Evolutionary conservation across 2,113 vertebrate genomes (phyloP).

Genomic region (Sphyrna mokarran): DNA sequence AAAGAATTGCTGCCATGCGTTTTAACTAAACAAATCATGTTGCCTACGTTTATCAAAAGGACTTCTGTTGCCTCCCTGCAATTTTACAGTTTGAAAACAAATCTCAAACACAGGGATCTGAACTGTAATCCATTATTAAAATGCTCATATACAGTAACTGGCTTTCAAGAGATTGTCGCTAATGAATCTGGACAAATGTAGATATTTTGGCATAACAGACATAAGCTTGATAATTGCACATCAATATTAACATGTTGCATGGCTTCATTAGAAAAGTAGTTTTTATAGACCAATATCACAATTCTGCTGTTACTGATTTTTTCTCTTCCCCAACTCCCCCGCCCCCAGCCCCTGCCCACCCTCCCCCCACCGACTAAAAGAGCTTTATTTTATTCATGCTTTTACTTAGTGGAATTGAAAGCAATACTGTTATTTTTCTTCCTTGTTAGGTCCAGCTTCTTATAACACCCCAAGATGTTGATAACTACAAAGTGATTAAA

Average conservation of each 20-base stretch:
- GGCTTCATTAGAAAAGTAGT: neutral
- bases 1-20: neutral
- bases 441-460: conserved; percentile 79
- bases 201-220: neutral
- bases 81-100: neutral
- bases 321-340: too few relatives aligned
- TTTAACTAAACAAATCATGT: neutral
- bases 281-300: too few relatives aligned
- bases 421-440: conserved; percentile 18
- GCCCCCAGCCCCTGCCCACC: too few relatives aligned
- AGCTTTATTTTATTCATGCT: neutral
- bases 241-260: neutral
- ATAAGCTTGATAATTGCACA: neutral
- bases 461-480: conserved; percentile 88
- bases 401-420: neutral
- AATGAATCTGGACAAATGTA: neutral
- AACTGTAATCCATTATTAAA: neutral
- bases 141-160: neutral
- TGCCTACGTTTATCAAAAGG: neutral
- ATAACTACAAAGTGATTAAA: conserved; percentile 96
- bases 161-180: neutral
- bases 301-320: neutral
- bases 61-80: neutral
- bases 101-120: neutral
- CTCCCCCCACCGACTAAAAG: neutral